Percentiles rank a stretch among this genome's conserved stretches.
These are phyloP conservation scores for Cyclina sinensis DNA, from an alignment of 1,140 invertebrate species.

Conservation along the genomic window DNA sequence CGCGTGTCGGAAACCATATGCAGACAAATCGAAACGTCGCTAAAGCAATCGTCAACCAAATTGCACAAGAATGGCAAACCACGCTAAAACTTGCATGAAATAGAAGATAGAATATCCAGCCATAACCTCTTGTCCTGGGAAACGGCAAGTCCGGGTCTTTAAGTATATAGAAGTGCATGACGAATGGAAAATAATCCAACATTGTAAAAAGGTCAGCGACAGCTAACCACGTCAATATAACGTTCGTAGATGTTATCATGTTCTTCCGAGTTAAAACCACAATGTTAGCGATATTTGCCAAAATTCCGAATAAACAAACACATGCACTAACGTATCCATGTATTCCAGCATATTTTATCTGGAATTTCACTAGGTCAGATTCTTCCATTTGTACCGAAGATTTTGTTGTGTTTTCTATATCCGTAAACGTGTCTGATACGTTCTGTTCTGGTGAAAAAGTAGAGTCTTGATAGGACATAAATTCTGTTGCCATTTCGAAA, in stretches of 20 bases:
- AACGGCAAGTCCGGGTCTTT: conserved; percentile 71
- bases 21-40: conserved; percentile 97
- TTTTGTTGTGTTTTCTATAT: neutral
- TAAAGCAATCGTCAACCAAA: conserved; percentile 95
- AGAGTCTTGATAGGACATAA: neutral
- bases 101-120: conserved; percentile 77
- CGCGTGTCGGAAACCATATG: conserved; percentile 92
- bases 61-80: conserved; percentile 96
- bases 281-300: conserved; percentile 96
- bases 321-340: conserved; percentile 91
- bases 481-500: neutral
- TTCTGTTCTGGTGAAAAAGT: neutral
- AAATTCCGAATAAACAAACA: conserved; percentile 94
- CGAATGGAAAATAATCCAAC: conserved; percentile 95
- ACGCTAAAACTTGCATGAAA: conserved; percentile 89
- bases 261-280: conserved; percentile 95
- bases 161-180: conserved; percentile 89
- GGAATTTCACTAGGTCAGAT: conserved; percentile 64
- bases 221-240: conserved; percentile 94
- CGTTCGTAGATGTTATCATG: conserved; percentile 93
- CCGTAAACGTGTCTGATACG: neutral
- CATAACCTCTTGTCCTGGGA: conserved; percentile 67
- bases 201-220: conserved; percentile 95
- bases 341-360: conserved; percentile 83
- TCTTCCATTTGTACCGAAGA: neutral